Percentiles rank a stretch among this genome's conserved stretches.
These are phyloP conservation scores for Agapornis canus DNA, from an alignment of 2,797 vertebrate genomes.

Conservation along the genomic window DNA sequence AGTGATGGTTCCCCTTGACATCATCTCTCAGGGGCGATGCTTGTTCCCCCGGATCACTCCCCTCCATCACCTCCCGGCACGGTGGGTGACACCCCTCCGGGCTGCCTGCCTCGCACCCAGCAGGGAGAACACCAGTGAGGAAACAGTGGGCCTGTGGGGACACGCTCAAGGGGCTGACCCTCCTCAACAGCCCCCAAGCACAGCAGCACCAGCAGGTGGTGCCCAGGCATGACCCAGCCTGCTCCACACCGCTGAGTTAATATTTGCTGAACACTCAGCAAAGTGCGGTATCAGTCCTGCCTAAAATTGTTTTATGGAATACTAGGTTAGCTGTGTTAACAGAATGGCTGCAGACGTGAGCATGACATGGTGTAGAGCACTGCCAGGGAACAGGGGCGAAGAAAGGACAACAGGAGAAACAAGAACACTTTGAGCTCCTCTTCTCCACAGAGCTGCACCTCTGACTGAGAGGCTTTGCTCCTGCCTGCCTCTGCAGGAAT, in stretches of 20 bases:
- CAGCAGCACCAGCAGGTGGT: neutral
- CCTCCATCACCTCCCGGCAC: neutral
- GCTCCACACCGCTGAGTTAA: neutral
- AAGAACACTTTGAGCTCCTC: neutral
- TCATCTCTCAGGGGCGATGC: neutral
- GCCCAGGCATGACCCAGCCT: neutral
- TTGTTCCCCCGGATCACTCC: neutral
- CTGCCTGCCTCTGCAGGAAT: neutral
- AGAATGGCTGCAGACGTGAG: neutral
- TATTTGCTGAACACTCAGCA: neutral
- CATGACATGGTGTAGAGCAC: neutral
- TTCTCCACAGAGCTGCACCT: neutral
- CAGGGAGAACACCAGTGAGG: accelerated
- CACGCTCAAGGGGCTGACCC: too few relatives aligned
- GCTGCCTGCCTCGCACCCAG: neutral
- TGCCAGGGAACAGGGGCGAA: neutral
- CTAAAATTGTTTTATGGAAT: accelerated
- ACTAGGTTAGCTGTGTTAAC: neutral
- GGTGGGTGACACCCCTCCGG: neutral
- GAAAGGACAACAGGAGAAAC: neutral
- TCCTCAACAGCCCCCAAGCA: neutral
- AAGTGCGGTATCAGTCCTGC: neutral
- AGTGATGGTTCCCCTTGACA: neutral
- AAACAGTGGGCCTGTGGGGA: neutral
- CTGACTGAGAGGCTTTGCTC: neutral